Conservation (phyloP, 2,888 invertebrate species). For the Rhodophaea formosa region DNA sequence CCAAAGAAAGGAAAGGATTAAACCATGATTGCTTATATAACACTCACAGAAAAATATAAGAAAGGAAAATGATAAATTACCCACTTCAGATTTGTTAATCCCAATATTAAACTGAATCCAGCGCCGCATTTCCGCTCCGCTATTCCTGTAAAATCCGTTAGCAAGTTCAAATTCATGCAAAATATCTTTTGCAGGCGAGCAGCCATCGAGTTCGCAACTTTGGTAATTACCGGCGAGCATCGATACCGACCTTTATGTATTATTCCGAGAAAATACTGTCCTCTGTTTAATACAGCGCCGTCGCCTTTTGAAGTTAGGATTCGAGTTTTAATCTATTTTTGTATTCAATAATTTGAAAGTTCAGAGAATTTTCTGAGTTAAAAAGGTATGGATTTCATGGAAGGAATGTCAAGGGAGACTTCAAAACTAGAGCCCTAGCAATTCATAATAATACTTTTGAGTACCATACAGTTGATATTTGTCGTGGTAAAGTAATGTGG, state of each 20-base stretch:
- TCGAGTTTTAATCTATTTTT: neutral
- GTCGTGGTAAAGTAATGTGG: too few relatives aligned
- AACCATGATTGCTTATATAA: too few relatives aligned
- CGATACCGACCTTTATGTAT: constrained; percentile 4
- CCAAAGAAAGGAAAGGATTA: too few relatives aligned
- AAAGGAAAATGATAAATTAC: too few relatives aligned
- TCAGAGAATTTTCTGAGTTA: too few relatives aligned
- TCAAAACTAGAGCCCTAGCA: too few relatives aligned
- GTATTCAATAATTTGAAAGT: neutral
- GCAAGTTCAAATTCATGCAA: constrained; percentile 25
- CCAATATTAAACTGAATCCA: neutral
- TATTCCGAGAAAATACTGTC: neutral
- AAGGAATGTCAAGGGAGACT: too few relatives aligned
- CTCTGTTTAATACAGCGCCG: neutral
- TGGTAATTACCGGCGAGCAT: constrained; percentile 8
- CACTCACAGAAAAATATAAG: too few relatives aligned
- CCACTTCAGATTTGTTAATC: too few relatives aligned
- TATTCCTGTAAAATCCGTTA: constrained; percentile 20
- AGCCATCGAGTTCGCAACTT: constrained; percentile 13
- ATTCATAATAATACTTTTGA: too few relatives aligned
- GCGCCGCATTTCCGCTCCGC: constrained; percentile 16
- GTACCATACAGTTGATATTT: too few relatives aligned
- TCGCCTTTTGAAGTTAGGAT: neutral
- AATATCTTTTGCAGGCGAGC: constrained; percentile 22
- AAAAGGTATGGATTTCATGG: too few relatives aligned